Base-by-base conservation (phyloP, 2,888 invertebrate genomes). In the Brenthis daphne region DNA sequence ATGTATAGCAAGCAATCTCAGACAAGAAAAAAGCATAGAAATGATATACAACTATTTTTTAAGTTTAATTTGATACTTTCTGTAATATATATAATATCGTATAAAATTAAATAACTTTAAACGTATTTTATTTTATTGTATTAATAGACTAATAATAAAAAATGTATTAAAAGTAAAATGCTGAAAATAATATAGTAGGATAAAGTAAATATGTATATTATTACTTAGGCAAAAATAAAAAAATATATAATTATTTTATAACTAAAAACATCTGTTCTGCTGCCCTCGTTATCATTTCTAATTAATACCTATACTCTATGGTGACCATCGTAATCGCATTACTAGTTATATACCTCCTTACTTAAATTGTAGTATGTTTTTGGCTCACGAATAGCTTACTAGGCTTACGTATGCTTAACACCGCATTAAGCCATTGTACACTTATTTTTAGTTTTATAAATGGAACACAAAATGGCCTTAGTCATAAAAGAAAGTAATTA, bases 321-420 rank as follows among this genome's bases (percentile, higher is more conserved):
- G 20, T 13, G 4, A 29, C 50, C 66, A 67, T 60, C 63, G 67
- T 73, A 74, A 74, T 74, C 70, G 74, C 69, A 69, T 73, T 73
- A 74, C 29, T 54, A 65, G 48, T 50, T 65, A 70, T 57, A 65
- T 56, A 51, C 56, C 12, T 70, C 24, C n/a, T 20, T 50, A 50
- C 13, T 54, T 58, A 50, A 16, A 48, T 50, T 43, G 47, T 24
- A 53, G 14, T 57, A 65, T 33, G 51, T 61, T 58, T 63, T 57
- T 47, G 53, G 57, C 53, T 57, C 50, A 66, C 68, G 54, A 60
- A 69, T 61, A 60, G 61, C 61, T 69, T 69, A 69, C 60, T 43
- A 47, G 56, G 57, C 65, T 66, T 69, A 63, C 20, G 29, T 14
- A 12, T 57, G 43, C 50, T 56, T 65, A 65, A 51, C 61, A 50